These are phyloP conservation scores for Urosaurus nigricauda DNA, from an alignment of 2,797 vertebrate genomes.

Conservation along the genomic window DNA sequence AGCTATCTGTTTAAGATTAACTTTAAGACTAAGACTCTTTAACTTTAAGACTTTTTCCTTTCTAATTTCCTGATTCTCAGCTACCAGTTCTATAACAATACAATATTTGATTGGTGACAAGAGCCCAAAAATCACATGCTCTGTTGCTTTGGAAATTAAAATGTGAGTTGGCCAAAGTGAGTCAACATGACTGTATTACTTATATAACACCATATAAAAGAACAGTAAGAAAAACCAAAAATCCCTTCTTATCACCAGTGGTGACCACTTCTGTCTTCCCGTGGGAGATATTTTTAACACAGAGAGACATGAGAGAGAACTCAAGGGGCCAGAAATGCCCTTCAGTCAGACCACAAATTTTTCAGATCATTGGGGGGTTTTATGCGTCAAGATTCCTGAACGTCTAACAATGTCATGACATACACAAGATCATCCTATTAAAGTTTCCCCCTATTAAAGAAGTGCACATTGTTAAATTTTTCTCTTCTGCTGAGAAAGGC, in stretches of 20 bases:
- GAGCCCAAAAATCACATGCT: conserved; percentile 8
- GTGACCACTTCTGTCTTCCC: conserved; percentile 4
- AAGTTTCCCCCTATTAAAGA: not conserved
- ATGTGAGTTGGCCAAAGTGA: not conserved
- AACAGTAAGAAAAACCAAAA: not conserved
- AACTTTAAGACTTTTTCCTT: not conserved
- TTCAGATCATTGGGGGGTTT: not conserved
- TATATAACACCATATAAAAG: not conserved
- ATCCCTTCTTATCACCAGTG: not conserved
- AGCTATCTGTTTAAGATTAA: no score
- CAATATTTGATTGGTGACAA: not conserved
- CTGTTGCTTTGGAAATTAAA: conserved; percentile 17
- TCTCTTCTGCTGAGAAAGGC: not conserved
- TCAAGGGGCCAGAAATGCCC: not conserved
- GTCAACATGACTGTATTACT: not conserved
- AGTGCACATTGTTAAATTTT: not conserved
- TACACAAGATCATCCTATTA: not conserved
- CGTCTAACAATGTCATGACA: not conserved
- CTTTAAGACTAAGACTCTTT: not conserved
- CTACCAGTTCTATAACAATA: not conserved
- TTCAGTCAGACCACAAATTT: not conserved
- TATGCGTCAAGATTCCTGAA: not conserved
- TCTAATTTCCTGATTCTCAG: not conserved
- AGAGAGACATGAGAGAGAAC: not conserved
- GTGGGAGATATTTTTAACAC: not conserved